These are phyloP conservation scores for Lasioglossum lativentre DNA, from an alignment of 2,888 invertebrate genomes.

Conservation along the genomic window DNA sequence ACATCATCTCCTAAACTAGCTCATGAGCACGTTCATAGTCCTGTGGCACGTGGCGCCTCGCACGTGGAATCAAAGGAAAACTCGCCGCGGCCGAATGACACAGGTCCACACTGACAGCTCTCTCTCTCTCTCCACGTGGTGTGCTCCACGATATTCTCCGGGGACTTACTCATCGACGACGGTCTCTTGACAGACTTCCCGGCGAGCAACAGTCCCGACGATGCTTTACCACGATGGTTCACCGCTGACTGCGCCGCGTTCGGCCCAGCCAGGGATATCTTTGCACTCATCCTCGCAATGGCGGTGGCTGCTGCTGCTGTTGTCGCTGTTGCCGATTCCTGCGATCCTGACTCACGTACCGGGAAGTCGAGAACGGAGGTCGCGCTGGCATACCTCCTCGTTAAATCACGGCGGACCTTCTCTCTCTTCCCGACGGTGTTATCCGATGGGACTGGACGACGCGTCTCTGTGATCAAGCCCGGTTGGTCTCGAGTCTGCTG, in stretches of 20 bases:
- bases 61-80: background rate
- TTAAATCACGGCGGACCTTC: slow-evolving; percentile 47
- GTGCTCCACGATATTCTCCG: background rate
- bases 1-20: background rate
- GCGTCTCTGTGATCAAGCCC: background rate
- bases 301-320: background rate
- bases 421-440: slow-evolving; percentile 10
- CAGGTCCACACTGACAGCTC: background rate
- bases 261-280: slow-evolving; percentile 75
- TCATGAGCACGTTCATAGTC: background rate
- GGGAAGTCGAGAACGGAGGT: slow-evolving; percentile 72
- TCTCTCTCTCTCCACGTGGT: background rate
- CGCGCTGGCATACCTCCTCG: slow-evolving; percentile 57
- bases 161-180: slow-evolving; percentile 68
- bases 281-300: slow-evolving; percentile 76
- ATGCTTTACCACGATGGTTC: slow-evolving; percentile 72
- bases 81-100: slow-evolving; percentile 24
- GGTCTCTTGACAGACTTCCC: slow-evolving; percentile 66
- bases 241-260: slow-evolving; percentile 75
- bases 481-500: slow-evolving; percentile 22
- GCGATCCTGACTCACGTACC: slow-evolving; percentile 78
- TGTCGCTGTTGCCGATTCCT: slow-evolving; percentile 51
- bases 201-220: slow-evolving; percentile 62
- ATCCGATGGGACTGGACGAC: slow-evolving; percentile 18
- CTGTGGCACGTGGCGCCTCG: background rate